A percentile compares a stretch with the other conserved stretches of the same genome.
These are phyloP conservation scores for Tuta absoluta DNA, from an alignment of 2,888 invertebrate genomes.

Conservation along the genomic window DNA sequence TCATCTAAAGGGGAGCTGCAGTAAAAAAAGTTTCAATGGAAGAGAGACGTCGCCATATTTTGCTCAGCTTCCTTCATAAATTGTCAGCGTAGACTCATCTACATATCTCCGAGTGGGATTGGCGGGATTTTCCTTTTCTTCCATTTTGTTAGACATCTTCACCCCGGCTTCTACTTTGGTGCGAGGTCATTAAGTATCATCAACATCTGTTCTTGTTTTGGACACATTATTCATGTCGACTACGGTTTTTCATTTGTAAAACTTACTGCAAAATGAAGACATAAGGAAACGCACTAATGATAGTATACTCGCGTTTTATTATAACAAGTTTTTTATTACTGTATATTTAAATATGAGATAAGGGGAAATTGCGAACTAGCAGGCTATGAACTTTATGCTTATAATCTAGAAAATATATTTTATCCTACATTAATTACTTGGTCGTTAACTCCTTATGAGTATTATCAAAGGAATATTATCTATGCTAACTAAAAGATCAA, in stretches of 20 bases:
- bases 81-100: constrained; percentile 68
- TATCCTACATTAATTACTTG: not conserved
- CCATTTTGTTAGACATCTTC: not conserved
- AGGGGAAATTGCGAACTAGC: not conserved
- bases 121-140: constrained; percentile 13
- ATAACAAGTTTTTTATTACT: not conserved
- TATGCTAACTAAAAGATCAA: not conserved
- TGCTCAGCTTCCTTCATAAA: constrained; percentile 72
- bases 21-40: constrained; percentile 73
- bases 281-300: not conserved
- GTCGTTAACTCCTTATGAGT: not conserved
- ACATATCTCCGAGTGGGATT: constrained; percentile 45
- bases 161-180: not conserved
- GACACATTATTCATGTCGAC: not conserved
- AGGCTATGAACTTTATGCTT: not conserved
- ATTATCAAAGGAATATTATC: not conserved
- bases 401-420: not conserved
- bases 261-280: not conserved
- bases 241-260: not conserved
- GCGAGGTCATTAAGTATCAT: constrained; percentile 14
- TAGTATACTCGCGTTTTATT: not conserved
- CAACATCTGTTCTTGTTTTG: constrained; percentile 11
- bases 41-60: constrained; percentile 70
- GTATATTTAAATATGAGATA: not conserved
- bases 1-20: constrained; percentile 60